Evolutionary conservation across 2,113 vertebrate genomes (phyloP).

Genomic region (Gymnarchus niloticus): DNA sequence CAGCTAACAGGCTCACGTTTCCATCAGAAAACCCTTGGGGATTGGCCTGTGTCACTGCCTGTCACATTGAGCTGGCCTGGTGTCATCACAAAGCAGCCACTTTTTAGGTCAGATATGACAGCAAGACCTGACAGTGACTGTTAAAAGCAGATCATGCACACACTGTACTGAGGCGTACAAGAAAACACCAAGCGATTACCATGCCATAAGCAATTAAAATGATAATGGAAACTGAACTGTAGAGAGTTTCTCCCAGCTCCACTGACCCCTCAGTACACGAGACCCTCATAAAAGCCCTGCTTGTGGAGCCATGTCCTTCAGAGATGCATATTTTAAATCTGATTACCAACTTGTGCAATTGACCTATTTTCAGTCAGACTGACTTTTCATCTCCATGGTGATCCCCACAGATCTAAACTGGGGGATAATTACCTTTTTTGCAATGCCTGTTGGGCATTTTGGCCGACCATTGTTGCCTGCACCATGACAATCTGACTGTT

Average conservation of each 20-base stretch:
- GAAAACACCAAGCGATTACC: background rate
- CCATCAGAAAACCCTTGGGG: background rate
- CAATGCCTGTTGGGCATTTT: slow-evolving; percentile 7
- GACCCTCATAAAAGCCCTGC: background rate
- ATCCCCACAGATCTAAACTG: slow-evolving; percentile 11
- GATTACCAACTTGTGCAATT: background rate
- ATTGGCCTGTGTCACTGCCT: background rate
- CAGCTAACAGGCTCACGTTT: background rate
- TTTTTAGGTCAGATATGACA: background rate
- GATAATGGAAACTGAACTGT: background rate
- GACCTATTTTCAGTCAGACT: slow-evolving; percentile 10
- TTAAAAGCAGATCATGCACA: background rate
- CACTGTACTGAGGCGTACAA: background rate
- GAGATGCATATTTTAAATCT: background rate
- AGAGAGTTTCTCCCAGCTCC: background rate
- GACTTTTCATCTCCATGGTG: slow-evolving; percentile 8
- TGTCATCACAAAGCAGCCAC: background rate
- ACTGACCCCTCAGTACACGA: background rate
- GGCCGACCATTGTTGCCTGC: background rate
- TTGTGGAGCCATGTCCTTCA: background rate
- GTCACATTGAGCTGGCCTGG: background rate
- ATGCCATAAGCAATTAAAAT: background rate
- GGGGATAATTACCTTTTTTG: slow-evolving; percentile 22
- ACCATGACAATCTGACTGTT: slow-evolving; percentile 9
- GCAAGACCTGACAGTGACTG: background rate